Percentiles rank a stretch among this genome's conserved stretches.
Evolutionary conservation across 2,113 vertebrate genomes (phyloP).

Genomic region (Acrocephalus arundinaceus): DNA sequence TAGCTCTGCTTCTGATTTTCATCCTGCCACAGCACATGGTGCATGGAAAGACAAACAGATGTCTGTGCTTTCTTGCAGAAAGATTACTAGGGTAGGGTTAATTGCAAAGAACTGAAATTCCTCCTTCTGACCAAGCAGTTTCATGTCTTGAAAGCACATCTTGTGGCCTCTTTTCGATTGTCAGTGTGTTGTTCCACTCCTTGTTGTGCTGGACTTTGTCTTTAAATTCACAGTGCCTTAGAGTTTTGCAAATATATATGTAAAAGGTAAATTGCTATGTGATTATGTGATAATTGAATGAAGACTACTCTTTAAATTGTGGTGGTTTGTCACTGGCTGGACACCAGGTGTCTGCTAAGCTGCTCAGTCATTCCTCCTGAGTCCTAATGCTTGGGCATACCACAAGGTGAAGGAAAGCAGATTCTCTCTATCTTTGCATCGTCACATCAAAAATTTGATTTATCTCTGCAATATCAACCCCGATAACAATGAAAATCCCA

Average conservation of each 20-base stretch:
- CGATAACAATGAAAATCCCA: background rate
- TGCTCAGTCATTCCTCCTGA: background rate
- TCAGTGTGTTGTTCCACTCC: background rate
- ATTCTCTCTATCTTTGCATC: background rate
- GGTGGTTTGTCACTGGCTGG: background rate
- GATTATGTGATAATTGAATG: background rate
- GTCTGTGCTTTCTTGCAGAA: background rate
- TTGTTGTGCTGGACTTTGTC: background rate
- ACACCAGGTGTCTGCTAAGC: background rate
- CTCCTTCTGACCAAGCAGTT: background rate
- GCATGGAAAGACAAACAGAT: background rate
- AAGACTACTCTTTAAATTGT: background rate
- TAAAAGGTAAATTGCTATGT: background rate
- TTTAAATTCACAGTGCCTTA: background rate
- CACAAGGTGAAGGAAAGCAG: background rate
- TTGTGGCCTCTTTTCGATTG: background rate
- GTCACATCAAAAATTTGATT: background rate
- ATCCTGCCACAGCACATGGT: background rate
- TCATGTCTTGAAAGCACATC: background rate
- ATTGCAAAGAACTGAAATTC: background rate
- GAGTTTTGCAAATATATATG: background rate
- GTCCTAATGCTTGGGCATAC: background rate
- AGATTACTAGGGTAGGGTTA: background rate
- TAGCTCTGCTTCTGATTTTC: constrained; percentile 37
- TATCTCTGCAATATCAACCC: background rate